Percentiles rank a stretch among this genome's conserved stretches.
Conservation (phyloP, 92 coral and sea anemone species). For the Pocillopora grandis region DNA sequence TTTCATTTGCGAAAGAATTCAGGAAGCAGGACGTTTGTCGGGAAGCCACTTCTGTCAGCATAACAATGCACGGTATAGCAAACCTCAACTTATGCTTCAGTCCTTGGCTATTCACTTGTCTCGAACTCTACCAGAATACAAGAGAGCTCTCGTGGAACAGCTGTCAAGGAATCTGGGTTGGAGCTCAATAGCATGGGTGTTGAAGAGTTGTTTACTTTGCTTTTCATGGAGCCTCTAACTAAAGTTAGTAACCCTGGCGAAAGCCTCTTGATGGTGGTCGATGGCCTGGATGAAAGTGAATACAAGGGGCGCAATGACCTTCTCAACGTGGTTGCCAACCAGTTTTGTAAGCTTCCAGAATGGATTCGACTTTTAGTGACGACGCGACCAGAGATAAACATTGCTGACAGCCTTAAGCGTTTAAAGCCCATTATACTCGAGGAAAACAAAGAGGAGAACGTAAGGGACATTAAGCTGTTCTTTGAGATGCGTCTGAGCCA, state of each 20-base stretch:
- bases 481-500: neutral
- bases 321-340: slow-evolving; percentile 23
- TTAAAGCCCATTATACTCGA: slow-evolving; percentile 18
- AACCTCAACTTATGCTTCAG: slow-evolving; percentile 58
- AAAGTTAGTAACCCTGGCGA: slow-evolving; percentile 25
- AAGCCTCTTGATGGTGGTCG: slow-evolving; percentile 23
- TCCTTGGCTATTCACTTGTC: slow-evolving; percentile 23
- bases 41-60: slow-evolving; percentile 64
- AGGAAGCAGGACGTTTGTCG: slow-evolving; percentile 22
- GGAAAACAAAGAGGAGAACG: slow-evolving; percentile 37
- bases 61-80: slow-evolving; percentile 38
- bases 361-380: slow-evolving; percentile 60
- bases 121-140: slow-evolving; percentile 8
- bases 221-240: slow-evolving; percentile 46
- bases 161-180: slow-evolving; percentile 1
- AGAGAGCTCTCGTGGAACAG: slow-evolving; percentile 37
- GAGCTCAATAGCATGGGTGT: slow-evolving; percentile 22
- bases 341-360: slow-evolving; percentile 37
- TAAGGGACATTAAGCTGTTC: neutral
- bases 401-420: neutral
- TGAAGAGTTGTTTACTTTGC: slow-evolving; percentile 36
- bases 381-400: slow-evolving; percentile 50
- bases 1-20: slow-evolving; percentile 36
- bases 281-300: slow-evolving; percentile 67
- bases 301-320: slow-evolving; percentile 41